A percentile compares a stretch with the other conserved stretches of the same genome.
These are phyloP conservation scores for Alloplasta piceator DNA, from an alignment of 2,888 invertebrate genomes.

Conservation along the genomic window DNA sequence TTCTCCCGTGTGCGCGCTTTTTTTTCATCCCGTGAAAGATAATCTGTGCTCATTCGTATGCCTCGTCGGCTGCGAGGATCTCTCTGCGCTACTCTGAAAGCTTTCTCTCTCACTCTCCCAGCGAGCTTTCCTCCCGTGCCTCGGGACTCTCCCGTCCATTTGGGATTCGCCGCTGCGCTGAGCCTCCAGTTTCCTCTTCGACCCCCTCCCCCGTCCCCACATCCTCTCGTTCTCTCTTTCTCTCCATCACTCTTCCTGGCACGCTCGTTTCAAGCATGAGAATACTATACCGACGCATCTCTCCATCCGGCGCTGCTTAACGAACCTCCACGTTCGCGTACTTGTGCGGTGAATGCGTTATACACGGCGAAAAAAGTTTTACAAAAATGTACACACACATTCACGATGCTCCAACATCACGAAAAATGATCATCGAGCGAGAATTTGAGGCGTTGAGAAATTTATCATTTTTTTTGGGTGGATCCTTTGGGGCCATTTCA, in stretches of 20 bases:
- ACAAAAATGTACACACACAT: not conserved
- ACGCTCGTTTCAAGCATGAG: constrained; percentile 48
- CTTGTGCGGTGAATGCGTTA: not conserved
- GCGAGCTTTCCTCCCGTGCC: constrained; percentile 43
- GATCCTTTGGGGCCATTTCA: too few species aligned
- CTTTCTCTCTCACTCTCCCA: not conserved
- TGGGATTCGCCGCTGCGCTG: constrained; percentile 54
- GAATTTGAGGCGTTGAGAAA: not conserved
- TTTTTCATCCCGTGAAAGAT: constrained; percentile 58
- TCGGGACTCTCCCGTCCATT: constrained; percentile 56
- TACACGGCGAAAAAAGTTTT: not conserved
- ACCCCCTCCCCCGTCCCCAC: not conserved
- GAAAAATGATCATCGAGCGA: not conserved
- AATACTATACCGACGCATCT: constrained; percentile 41
- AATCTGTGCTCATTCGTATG: constrained; percentile 64
- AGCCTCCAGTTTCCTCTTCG: constrained; percentile 23
- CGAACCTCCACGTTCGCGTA: constrained; percentile 33
- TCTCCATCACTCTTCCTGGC: constrained; percentile 31
- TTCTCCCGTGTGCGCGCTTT: constrained; percentile 47
- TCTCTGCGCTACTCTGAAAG: constrained; percentile 11
- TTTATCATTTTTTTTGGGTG: not conserved
- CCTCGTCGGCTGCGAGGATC: constrained; percentile 47
- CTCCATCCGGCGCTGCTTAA: constrained; percentile 31
- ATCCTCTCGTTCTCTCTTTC: constrained; percentile 22
- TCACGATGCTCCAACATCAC: not conserved